Base-by-base conservation (phyloP, 2,113 vertebrate genomes). In the Oncorhynchus tshawytscha region DNA sequence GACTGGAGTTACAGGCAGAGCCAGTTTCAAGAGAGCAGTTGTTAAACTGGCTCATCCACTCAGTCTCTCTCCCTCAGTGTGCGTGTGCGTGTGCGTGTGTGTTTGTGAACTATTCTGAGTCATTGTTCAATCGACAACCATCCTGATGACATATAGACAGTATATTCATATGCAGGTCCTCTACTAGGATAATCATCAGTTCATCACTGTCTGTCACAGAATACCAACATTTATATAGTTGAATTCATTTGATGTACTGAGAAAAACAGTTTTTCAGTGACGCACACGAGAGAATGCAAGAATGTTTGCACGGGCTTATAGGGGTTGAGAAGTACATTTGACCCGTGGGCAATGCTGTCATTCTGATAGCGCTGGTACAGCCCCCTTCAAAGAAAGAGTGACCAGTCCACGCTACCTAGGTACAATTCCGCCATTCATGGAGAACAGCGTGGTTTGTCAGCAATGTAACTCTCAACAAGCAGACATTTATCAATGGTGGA, bases 1-100 rank as follows among this genome's bases (percentile, higher is more conserved):
- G 73, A 90, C 88, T 73, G 75, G 90, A 72, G 74, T 29, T 83
- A 74, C 91, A 87, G 80, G 91, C 11, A 72, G 72, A 89, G 78
- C 89, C 74, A 71, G 91, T 89, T 91, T 78, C 24, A 27, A 51
- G 71, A 45, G 39, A 86, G 82, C 73, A n/a, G 87, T 8, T 48
- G 34, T 88, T 18, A 16, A 54, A 4, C 51, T 81, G 20, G 89
- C 76, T 45, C 39, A 45, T 45, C 39, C 39, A 11, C 39, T 45
- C 39, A 45, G 39, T 45, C 2, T 45, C 8, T 45, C 39, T 45
- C 9, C 34, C 34, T 34, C 34, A 1, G 39, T 4, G 7, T 39
- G 7, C 16, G 49, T 18, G 12, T 54, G 51, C 5, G 12, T 18
- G 12, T 54, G 51, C 18, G 12, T 18, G 12, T 5, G 51, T 54